Evolutionary conservation across 1,140 invertebrate species (phyloP).

Genomic region (Sycobia sp.): DNA sequence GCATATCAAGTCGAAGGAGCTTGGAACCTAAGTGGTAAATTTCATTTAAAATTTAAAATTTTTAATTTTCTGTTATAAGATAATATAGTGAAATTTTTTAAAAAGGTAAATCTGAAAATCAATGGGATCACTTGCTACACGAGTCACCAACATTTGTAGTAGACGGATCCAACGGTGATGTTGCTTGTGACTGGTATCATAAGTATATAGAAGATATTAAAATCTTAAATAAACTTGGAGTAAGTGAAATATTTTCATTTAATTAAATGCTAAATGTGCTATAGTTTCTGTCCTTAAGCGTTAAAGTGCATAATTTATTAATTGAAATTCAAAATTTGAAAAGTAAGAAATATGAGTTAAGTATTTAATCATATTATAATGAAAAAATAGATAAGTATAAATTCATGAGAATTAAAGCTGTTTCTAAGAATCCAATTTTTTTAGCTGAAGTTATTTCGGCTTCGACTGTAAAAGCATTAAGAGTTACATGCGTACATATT

Average conservation of each 20-base stretch:
- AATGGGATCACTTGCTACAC: conserved; percentile 53
- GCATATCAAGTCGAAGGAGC: conserved; percentile 69
- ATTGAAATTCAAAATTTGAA: too few relatives aligned
- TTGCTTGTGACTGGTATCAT: conserved; percentile 61
- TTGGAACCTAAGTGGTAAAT: conserved; percentile 66
- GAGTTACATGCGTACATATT: too few relatives aligned
- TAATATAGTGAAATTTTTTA: neutral
- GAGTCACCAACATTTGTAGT: conserved; percentile 41
- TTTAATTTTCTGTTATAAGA: neutral
- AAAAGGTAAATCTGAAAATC: conserved; percentile 55
- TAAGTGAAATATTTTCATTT: conserved; percentile 43
- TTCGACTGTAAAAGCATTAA: too few relatives aligned
- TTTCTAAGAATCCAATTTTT: too few relatives aligned
- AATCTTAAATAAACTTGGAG: conserved; percentile 57
- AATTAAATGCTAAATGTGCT: too few relatives aligned
- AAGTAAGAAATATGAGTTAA: too few relatives aligned
- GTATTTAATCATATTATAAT: too few relatives aligned
- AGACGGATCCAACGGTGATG: conserved; percentile 61
- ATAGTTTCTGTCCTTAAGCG: too few relatives aligned
- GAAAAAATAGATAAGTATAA: too few relatives aligned
- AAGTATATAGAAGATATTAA: conserved; percentile 60
- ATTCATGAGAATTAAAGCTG: too few relatives aligned
- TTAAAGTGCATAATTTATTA: too few relatives aligned
- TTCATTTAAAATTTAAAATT: neutral
- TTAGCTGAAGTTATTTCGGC: too few relatives aligned